These are phyloP conservation scores for Stegodyphus mimosarum DNA, from an alignment of 1,140 invertebrate species.

Conservation along the genomic window DNA sequence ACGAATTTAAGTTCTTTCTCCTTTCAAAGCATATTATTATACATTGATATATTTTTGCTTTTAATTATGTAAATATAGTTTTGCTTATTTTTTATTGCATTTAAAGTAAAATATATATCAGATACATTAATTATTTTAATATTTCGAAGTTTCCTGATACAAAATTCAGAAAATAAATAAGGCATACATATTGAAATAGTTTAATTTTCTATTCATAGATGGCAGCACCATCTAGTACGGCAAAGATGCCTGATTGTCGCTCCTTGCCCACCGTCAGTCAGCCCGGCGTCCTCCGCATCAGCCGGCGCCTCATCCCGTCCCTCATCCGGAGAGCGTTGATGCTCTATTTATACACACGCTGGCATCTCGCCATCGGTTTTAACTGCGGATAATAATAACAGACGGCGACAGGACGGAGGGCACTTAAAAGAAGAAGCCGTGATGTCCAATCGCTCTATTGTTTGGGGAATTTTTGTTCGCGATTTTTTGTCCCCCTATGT, in stretches of 20 bases:
- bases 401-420: constrained; percentile 51
- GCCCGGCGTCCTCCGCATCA: constrained; percentile 39
- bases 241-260: neutral
- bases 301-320: constrained; percentile 29
- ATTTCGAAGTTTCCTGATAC: too few species aligned
- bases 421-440: constrained; percentile 43
- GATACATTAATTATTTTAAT: too few species aligned
- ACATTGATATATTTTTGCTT: too few species aligned
- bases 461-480: constrained; percentile 30
- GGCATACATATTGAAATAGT: too few species aligned
- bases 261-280: constrained; percentile 18
- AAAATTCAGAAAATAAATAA: too few species aligned
- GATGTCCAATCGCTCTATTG: constrained; percentile 50
- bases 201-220: neutral
- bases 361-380: constrained; percentile 45
- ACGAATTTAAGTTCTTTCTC: neutral
- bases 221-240: constrained; percentile 6
- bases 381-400: constrained; percentile 51
- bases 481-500: neutral
- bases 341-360: constrained; percentile 51
- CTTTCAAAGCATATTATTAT: neutral
- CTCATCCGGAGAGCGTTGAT: constrained; percentile 9
- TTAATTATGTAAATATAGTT: too few species aligned
- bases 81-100: too few species aligned
- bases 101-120: too few species aligned